These are phyloP conservation scores for Ornithoptera priamus DNA, from an alignment of 2,888 invertebrate species.

Conservation along the genomic window DNA sequence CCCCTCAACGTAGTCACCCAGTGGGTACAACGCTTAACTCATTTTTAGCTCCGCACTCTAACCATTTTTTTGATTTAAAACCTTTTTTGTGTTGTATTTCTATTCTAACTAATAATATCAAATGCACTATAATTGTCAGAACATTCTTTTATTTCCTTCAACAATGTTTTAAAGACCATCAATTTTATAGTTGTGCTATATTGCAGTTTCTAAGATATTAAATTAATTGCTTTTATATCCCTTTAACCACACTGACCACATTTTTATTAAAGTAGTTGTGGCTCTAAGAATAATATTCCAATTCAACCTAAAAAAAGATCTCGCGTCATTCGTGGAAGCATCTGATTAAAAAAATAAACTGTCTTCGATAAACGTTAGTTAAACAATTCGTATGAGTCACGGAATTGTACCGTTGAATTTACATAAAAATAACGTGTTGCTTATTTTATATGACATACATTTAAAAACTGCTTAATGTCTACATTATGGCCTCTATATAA, in stretches of 20 bases:
- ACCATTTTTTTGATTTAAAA: too few species aligned
- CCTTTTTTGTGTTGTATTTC: not conserved
- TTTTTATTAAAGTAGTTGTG: not conserved
- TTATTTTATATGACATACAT: not conserved
- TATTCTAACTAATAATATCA: not conserved
- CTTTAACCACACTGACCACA: not conserved
- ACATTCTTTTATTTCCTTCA: not conserved
- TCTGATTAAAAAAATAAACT: constrained; percentile 31
- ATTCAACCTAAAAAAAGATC: constrained; percentile 13
- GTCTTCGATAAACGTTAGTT: constrained; percentile 17
- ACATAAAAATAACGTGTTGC: constrained; percentile 2
- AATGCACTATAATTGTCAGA: not conserved
- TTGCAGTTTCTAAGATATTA: too few species aligned
- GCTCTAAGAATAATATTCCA: not conserved
- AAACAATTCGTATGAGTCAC: constrained; percentile 23
- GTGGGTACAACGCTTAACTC: too few species aligned
- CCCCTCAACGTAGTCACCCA: too few species aligned
- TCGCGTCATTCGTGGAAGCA: constrained; percentile 19
- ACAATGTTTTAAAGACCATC: not conserved
- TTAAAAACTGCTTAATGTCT: not conserved
- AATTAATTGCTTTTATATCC: not conserved
- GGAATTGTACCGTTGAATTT: constrained; percentile 6
- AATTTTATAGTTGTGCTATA: too few species aligned
- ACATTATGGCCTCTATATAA: not conserved
- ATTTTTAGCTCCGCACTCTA: too few species aligned